phyloP scores from a whole-genome alignment of 2,888 invertebrate species.

The Antitype chi region DNA sequence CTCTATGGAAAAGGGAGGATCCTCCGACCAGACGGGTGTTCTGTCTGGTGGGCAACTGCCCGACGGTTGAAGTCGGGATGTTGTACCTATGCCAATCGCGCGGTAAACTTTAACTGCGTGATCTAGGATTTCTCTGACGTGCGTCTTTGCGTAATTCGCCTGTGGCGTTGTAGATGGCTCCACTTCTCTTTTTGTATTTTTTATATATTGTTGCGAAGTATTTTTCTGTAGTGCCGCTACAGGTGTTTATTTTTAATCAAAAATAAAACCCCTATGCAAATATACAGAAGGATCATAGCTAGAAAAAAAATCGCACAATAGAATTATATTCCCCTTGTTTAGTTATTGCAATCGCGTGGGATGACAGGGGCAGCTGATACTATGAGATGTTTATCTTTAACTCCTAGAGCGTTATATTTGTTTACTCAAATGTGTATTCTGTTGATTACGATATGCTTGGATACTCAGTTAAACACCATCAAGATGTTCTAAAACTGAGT shows the following conservation, averaged over 20 bases:
- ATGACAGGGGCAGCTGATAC: slow-evolving; percentile 33
- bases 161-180: too few species aligned
- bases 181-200: too few species aligned
- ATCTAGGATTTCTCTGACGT: too few species aligned
- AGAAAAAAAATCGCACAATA: slow-evolving; percentile 20
- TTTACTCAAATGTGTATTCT: not conserved
- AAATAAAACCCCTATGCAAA: not conserved
- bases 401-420: slow-evolving; percentile 1
- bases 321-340: slow-evolving; percentile 42
- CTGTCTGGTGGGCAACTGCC: too few species aligned
- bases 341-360: slow-evolving; percentile 21
- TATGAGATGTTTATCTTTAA: slow-evolving; percentile 27
- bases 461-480: not conserved
- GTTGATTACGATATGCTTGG: not conserved
- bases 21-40: too few species aligned
- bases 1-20: too few species aligned
- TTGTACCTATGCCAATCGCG: too few species aligned
- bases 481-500: not conserved
- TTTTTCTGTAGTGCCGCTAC: too few species aligned
- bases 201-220: too few species aligned
- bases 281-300: not conserved
- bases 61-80: too few species aligned
- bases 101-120: too few species aligned
- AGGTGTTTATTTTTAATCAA: slow-evolving; percentile 46
- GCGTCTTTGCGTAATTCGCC: too few species aligned